These are phyloP conservation scores for Apis dorsata DNA, from an alignment of 1,140 invertebrate genomes.

Conservation along the genomic window DNA sequence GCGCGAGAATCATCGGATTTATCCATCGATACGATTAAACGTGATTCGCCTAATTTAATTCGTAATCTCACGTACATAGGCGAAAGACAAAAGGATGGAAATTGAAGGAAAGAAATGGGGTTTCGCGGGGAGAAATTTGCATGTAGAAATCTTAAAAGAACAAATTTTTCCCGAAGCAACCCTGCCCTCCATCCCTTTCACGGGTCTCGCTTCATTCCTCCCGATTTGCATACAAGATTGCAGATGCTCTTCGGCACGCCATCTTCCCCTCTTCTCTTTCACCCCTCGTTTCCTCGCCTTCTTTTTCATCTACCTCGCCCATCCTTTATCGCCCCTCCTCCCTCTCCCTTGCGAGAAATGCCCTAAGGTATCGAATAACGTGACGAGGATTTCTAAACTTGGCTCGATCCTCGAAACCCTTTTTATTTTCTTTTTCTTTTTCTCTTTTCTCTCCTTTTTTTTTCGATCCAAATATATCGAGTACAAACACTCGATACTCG, in stretches of 20 bases:
- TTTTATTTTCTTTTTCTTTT: no score
- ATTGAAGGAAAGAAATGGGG: constrained; percentile 37
- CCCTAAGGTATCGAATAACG: constrained; percentile 71
- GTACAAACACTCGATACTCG: background rate
- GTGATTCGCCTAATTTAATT: no score
- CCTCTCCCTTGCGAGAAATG: constrained; percentile 51
- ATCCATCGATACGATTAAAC: no score
- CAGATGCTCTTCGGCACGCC: constrained; percentile 69
- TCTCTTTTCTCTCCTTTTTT: no score
- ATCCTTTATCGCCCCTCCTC: constrained; percentile 8
- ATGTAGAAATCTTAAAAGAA: constrained; percentile 71
- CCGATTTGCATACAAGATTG: constrained; percentile 76
- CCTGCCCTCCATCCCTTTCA: background rate
- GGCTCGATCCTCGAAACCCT: background rate
- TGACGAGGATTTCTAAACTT: constrained; percentile 68
- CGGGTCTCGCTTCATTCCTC: constrained; percentile 34
- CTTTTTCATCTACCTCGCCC: background rate
- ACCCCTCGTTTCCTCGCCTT: background rate
- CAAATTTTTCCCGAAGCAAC: constrained; percentile 64
- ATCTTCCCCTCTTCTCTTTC: constrained; percentile 58
- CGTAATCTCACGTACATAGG: background rate
- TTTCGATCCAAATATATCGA: no score
- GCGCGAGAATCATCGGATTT: no score
- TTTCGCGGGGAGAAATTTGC: constrained; percentile 57
- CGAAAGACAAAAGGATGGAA: constrained; percentile 64